These are phyloP conservation scores for Neoitamus cyanurus DNA, from an alignment of 2,888 invertebrate genomes.

Conservation along the genomic window DNA sequence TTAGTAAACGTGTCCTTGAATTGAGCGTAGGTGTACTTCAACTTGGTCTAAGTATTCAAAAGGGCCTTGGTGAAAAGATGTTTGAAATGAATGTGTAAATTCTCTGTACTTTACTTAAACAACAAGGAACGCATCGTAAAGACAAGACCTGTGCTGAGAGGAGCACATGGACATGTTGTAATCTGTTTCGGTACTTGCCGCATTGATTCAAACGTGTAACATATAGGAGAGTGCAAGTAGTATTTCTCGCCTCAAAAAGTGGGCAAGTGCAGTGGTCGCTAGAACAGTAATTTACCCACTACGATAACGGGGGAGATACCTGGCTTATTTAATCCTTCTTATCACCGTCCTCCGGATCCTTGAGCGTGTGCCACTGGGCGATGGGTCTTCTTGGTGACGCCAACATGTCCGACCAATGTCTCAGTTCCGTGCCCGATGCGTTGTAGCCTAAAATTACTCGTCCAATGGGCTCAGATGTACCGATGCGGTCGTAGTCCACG, in stretches of 20 bases:
- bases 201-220: neutral
- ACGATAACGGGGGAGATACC: constrained; percentile 17
- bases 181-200: neutral
- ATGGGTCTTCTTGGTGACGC: constrained; percentile 99
- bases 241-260: neutral
- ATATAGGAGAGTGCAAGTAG: neutral
- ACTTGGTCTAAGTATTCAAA: too few relatives aligned
- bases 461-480: constrained; percentile 99
- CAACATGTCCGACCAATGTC: constrained; percentile 99
- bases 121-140: too few relatives aligned
- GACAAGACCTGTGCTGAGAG: too few relatives aligned
- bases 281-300: neutral
- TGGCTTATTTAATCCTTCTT: constrained; percentile 53
- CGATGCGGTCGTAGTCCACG: constrained; percentile 99
- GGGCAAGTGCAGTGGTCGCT: neutral
- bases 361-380: constrained; percentile 99
- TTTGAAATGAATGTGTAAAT: too few relatives aligned
- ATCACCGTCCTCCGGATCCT: constrained; percentile 89
- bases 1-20: too few relatives aligned
- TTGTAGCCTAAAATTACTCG: constrained; percentile 97
- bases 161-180: neutral
- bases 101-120: too few relatives aligned
- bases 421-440: constrained; percentile 96
- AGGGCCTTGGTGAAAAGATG: too few relatives aligned
- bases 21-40: too few relatives aligned